Evolutionary conservation across 1,140 invertebrate genomes (phyloP), one percentile per base, ranked within the genome.

Genomic region (Atta colombica): DNA sequence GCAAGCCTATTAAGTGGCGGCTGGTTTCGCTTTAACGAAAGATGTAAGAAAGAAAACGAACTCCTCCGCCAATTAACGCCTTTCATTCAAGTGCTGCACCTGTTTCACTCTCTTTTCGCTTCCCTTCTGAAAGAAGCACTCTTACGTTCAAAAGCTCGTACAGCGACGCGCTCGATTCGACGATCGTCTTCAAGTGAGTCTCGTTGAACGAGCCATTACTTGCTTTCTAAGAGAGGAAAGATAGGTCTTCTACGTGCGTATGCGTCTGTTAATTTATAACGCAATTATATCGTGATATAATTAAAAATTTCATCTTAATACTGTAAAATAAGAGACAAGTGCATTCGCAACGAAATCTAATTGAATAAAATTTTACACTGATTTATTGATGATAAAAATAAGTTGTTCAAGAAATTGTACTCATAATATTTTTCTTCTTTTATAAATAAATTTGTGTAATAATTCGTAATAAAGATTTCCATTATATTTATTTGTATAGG

Each of bases 1-100:
- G 69, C 68, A 75, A 84, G 55, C 55, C 55, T 75, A 84, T 84
- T 84, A 84, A 72, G 18, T 74, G 68, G 39, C n/a, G 39, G 66
- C 18, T 84, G 55, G 28, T 74, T 74, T 51, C 45, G 69, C 1
- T 45, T 75, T 61, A 31, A 35, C 31, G 53, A 69, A 81, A 16
- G 18, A 5, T 55, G 39, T 5, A 18, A 39, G n/a, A 31, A 18
- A 61, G 39, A 35, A 61, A 35, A 51, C 6, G 68, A 21, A 35
- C 55, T 75, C 7, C 55, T 84, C 63, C 25, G 55, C 55, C 25
- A 84, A 84, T 84, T 84, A 84, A 84, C 58, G 80, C 69, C 25
- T 84, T 84, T 84, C 80, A 84, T 84, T 84, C 55, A 61, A 61
- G n/a, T 45, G 4, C 16, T 58, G 39, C 39, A 84, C 71, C 69